phyloP scores from a whole-genome alignment of 2,113 vertebrate genomes.

The Chionomys nivalis region DNA sequence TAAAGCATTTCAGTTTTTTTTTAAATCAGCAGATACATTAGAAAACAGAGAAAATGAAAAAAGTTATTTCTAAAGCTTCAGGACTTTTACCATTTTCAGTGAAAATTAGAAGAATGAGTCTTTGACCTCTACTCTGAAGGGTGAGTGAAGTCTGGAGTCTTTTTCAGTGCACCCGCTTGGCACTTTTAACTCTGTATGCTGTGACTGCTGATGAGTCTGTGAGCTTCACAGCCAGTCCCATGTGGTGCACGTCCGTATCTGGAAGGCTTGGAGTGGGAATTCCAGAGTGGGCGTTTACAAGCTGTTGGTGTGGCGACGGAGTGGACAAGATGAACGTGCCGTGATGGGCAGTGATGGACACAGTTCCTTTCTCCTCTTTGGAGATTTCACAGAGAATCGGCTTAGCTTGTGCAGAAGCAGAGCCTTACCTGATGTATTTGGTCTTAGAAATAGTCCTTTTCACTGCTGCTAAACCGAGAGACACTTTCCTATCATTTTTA shows the following conservation, averaged over 20 bases:
- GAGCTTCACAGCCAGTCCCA: neutral
- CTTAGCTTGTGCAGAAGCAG: neutral
- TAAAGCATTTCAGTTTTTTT: conserved; percentile 53
- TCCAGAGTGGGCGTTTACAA: neutral
- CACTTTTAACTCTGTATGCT: neutral
- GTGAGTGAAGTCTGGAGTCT: neutral
- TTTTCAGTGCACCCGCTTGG: too few relatives aligned
- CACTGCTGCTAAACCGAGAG: neutral
- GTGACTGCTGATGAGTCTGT: neutral
- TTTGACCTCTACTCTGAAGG: neutral
- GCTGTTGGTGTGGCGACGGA: neutral
- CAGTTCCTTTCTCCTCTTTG: neutral
- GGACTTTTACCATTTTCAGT: neutral
- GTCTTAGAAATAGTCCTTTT: neutral
- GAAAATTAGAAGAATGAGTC: neutral
- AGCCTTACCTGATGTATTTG: neutral
- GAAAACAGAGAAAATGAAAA: neutral
- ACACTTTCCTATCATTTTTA: neutral
- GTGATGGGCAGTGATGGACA: neutral
- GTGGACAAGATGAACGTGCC: neutral
- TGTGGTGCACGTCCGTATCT: neutral
- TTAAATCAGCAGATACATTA: neutral
- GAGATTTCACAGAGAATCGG: neutral
- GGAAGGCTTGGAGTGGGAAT: neutral
- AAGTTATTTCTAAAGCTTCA: neutral